phyloP scores from a whole-genome alignment of 2,797 vertebrate species.

The Hoplostethus mediterraneus region DNA sequence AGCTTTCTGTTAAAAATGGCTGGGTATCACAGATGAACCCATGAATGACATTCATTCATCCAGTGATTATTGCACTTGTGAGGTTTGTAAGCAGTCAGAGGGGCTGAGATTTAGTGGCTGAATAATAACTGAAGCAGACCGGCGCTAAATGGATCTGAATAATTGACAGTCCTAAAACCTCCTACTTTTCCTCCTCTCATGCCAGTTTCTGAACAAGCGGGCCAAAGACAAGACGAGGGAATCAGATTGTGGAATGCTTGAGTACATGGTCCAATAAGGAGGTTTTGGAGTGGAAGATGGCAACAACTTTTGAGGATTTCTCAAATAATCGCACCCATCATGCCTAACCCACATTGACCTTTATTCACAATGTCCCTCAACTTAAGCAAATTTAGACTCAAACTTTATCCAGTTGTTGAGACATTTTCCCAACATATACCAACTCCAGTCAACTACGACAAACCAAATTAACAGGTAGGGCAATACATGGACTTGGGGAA shows the following conservation, averaged over 20 bases:
- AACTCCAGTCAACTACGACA: not conserved
- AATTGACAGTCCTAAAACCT: not conserved
- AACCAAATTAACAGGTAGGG: not conserved
- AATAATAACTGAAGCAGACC: not conserved
- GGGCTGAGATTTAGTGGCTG: slow-evolving; percentile 1
- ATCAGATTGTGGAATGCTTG: not conserved
- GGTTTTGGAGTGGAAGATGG: not conserved
- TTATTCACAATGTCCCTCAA: not conserved
- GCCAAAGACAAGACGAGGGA: not conserved
- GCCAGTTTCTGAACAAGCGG: not conserved
- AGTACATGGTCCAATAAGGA: not conserved
- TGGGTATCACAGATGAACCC: not conserved
- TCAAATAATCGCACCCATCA: not conserved
- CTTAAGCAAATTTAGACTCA: not conserved
- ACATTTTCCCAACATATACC: not conserved
- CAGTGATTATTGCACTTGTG: too few relatives aligned
- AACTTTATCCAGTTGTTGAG: not conserved
- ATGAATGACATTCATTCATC: slow-evolving; percentile 1
- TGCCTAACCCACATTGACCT: not conserved
- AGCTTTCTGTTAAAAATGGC: not conserved
- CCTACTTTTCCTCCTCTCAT: not conserved
- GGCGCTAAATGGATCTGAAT: slow-evolving; percentile 2
- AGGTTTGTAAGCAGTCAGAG: not conserved
- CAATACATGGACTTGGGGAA: not conserved
- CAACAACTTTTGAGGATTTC: not conserved